Conservation (phyloP, 2,113 vertebrate genomes). For the Salvator merianae region DNA sequence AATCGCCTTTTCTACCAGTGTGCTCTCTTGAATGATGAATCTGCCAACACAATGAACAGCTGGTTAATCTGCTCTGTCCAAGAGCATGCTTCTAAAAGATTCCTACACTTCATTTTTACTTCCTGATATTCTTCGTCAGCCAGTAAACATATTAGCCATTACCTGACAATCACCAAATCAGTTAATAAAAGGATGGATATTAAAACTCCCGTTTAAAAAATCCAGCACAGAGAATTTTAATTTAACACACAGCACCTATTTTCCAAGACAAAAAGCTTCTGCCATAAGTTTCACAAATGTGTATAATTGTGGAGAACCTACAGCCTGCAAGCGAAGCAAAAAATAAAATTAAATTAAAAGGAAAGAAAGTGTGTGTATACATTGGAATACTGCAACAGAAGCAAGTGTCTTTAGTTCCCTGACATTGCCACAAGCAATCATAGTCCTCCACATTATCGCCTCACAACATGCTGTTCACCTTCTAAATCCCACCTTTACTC, state of each 20-base stretch:
- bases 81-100: background rate
- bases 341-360: too few relatives aligned
- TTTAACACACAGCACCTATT: too few relatives aligned
- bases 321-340: background rate
- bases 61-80: background rate
- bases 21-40: background rate
- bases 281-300: background rate
- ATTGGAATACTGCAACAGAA: background rate
- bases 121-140: background rate
- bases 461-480: background rate
- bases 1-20: background rate
- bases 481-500: constrained; percentile 62
- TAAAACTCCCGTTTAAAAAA: background rate
- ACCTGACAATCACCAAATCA: too few relatives aligned
- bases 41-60: background rate
- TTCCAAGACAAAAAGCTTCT: background rate
- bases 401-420: background rate
- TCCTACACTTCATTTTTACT: background rate
- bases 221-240: background rate
- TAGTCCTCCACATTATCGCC: background rate
- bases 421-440: background rate
- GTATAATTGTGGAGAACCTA: background rate
- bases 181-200: too few relatives aligned
- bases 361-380: too few relatives aligned
- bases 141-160: too few relatives aligned